Evolutionary conservation across 2,888 invertebrate species (phyloP), one percentile per base, ranked within the genome.

Genomic region (Endotricha flammealis): DNA sequence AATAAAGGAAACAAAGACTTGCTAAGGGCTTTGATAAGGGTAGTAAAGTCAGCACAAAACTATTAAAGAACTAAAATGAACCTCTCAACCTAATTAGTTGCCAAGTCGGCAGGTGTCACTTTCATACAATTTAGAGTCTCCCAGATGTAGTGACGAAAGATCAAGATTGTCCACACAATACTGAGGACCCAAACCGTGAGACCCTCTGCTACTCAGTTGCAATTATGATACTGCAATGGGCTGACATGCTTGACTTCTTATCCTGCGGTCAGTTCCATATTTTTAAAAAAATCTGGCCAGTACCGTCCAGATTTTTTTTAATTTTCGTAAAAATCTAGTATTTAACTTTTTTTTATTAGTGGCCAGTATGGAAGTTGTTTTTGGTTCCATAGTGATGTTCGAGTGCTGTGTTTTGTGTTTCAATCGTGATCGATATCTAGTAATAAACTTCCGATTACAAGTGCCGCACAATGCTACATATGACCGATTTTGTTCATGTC

Each of bases 141-240:
- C 20, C 17, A 42, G 44, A 53, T 46, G 42, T 48, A 50, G 45
- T 52, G 58, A 52, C 57, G 56, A 36, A 50, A 68, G 64, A 67
- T 62, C 55, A 60, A 70, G 72, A 77, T 75, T 66, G 58, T 60
- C 54, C 64, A 64, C 57, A 76, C 71, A 74, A 74, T 70, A 57
- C 46, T 29, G 52, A 52, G 46, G 59, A 57, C 57, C 47, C 58
- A 60, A 76, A 68, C 64, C 64, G 73, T 71, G 75, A 50, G 72
- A 71, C 56, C 54, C 43, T 8, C 20, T 20, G 6, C 46, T 56
- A n/a, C n/a, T 78, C 81, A 85, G 85, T 85, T 69, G 69, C 66
- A 72, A 74, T 62, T 62, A 80, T 80, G 82, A 67, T 79, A 73
- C 72, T 83, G 79, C 75, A 79, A 74, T 82, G 81, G 77, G 75